Conservation (phyloP, 2,888 invertebrate genomes). For the Myopa tessellatipennis region DNA sequence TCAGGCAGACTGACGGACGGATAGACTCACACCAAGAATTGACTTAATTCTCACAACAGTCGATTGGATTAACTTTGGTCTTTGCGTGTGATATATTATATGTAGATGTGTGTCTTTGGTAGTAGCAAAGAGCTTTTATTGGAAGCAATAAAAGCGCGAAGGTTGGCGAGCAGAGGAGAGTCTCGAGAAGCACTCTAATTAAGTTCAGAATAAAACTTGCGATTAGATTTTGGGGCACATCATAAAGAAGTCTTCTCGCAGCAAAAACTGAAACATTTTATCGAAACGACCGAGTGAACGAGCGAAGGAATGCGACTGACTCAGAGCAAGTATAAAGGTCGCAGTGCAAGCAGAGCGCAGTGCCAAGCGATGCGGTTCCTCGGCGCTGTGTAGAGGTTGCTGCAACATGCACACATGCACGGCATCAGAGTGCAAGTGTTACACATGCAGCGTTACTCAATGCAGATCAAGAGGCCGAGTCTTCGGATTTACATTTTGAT, state of each 20-base stretch:
- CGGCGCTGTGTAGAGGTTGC: slow-evolving; percentile 2
- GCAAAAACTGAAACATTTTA: too few species aligned
- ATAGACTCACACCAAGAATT: neutral
- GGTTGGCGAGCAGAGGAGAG: neutral
- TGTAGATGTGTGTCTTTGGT: neutral
- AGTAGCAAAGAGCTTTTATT: neutral
- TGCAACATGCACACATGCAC: neutral
- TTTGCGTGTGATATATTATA: neutral
- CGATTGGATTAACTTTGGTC: neutral
- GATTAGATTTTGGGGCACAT: neutral
- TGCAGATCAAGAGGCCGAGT: too few species aligned
- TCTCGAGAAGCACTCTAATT: neutral
- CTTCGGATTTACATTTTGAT: too few species aligned
- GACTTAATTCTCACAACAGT: slow-evolving; percentile 3
- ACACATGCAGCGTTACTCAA: neutral
- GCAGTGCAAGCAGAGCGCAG: too few species aligned
- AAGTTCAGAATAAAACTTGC: neutral
- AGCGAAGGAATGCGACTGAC: too few species aligned
- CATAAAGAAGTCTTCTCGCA: neutral
- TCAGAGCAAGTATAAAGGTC: too few species aligned
- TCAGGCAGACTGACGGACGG: neutral
- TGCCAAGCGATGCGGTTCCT: too few species aligned
- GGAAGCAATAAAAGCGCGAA: slow-evolving; percentile 2
- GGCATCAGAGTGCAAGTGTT: neutral
- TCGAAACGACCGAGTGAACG: too few species aligned